Evolutionary conservation across 1,140 invertebrate species (phyloP), one percentile per base, ranked within the genome.

Genomic region (Oncopodura yosiiana): DNA sequence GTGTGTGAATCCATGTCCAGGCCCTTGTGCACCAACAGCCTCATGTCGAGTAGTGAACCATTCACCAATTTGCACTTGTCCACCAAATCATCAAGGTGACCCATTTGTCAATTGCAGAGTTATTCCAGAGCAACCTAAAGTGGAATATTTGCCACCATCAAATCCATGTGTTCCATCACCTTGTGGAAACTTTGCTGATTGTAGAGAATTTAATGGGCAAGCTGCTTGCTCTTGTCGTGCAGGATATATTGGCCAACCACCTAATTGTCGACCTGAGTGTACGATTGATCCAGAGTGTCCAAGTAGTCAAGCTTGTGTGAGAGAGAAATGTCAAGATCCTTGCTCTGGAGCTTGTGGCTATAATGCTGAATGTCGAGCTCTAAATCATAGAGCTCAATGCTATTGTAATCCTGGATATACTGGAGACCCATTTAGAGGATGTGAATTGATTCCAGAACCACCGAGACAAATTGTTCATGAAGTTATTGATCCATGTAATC

Each of bases 311-410:
- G 81, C 85, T n/a, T 91, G 86, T 65, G 72, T 84, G 21, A 78
- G 78, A 48, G 80, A 83, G 55, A 80, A 78, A 53, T 90, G 87
- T 66, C 74, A 79, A 52, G 82, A 89, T 73, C 85, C 86, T 3
- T 90, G 87, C 61, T 66, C 77, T n/a, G 86, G 86, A 6, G 82
- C 85, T 1, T 92, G 87, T 65, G 84, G 85, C 11, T 80, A 84
- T 38, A 87, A 88, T 66, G 83, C 87, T 0, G 74, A 81, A 29
- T 91, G 87, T 65, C 75, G 73, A 11, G 82, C 81, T 0, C 79
- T 83, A 66, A 81, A 84, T 65, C 85, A 88, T 69, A 77, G 80
- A 61, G 82, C 85, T 1, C 79, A 83, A 58, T 89, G 87, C 60
- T 77, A 79, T 18, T 90, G 87, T 65, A 74, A n/a, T n/a, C n/a